phyloP scores from a whole-genome alignment of 2,888 invertebrate genomes.

The Coremacera marginata region DNA sequence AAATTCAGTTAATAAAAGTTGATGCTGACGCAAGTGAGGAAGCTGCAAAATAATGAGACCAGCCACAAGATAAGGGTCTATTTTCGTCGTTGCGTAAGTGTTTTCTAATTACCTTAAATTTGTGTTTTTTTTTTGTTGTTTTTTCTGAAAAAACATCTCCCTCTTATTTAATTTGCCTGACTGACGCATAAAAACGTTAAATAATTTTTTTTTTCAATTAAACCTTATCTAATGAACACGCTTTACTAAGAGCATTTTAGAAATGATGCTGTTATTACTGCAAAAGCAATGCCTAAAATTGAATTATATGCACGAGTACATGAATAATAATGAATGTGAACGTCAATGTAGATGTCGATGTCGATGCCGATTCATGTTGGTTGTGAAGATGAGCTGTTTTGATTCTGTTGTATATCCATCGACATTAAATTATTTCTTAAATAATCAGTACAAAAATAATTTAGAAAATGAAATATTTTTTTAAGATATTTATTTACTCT shows the following conservation, averaged over 20 bases:
- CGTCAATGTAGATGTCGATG: neutral
- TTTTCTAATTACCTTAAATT: conserved; percentile 3
- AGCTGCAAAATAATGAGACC: neutral
- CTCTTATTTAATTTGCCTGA: neutral
- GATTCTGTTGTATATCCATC: conserved; percentile 10
- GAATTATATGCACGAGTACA: neutral
- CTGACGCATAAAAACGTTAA: conserved; percentile 9
- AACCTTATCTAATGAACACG: neutral
- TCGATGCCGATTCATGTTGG: neutral
- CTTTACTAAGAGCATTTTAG: neutral
- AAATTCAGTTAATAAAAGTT: neutral
- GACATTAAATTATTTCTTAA: conserved; percentile 23
- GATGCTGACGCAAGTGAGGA: neutral
- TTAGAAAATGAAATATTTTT: conserved; percentile 2
- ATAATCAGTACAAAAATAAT: neutral
- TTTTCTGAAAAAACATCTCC: neutral
- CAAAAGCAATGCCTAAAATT: neutral
- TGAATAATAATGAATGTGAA: neutral
- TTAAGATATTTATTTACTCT: neutral
- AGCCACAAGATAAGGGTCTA: conserved; percentile 1
- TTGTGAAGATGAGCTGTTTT: neutral
- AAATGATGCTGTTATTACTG: neutral
- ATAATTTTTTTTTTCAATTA: neutral
- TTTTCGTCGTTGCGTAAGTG: conserved; percentile 8
- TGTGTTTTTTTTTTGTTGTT: neutral